A percentile compares a stretch with the other conserved stretches of the same genome.
Evolutionary conservation across 2,888 invertebrate genomes (phyloP).

Genomic region (Smittia sp.): DNA sequence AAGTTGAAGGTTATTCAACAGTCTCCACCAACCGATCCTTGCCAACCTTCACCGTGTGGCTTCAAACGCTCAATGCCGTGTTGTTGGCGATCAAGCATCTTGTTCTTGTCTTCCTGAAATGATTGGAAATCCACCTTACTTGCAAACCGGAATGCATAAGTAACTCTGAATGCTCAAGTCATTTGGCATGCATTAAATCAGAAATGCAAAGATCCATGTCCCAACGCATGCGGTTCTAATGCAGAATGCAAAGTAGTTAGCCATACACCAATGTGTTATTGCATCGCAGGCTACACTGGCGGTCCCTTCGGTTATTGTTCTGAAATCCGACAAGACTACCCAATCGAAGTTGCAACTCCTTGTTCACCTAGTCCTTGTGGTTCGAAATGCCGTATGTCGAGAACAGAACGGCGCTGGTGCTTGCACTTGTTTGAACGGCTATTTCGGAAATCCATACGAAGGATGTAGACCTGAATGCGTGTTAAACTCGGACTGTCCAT

Average conservation of each 20-base stretch:
- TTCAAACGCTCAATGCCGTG: constrained; percentile 68
- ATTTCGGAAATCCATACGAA: constrained; percentile 82
- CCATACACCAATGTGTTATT: constrained; percentile 72
- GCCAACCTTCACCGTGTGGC: constrained; percentile 83
- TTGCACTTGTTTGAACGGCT: constrained; percentile 76
- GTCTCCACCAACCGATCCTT: constrained; percentile 64
- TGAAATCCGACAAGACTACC: constrained; percentile 47
- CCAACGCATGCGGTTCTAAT: constrained; percentile 71
- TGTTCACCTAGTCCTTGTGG: constrained; percentile 85
- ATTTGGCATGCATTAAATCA: constrained; percentile 69
- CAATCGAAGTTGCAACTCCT: constrained; percentile 57
- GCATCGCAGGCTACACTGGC: constrained; percentile 67
- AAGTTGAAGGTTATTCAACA: constrained; percentile 48
- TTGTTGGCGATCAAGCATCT: constrained; percentile 62
- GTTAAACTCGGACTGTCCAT: constrained; percentile 66
- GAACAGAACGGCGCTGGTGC: constrained; percentile 77
- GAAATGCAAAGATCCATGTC: constrained; percentile 70
- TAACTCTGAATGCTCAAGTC: constrained; percentile 69
- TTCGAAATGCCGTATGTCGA: constrained; percentile 78
- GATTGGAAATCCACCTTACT: constrained; percentile 71
- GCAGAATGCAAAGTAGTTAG: constrained; percentile 68
- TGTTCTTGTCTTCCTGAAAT: constrained; percentile 70
- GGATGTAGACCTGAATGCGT: constrained; percentile 83
- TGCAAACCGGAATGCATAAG: constrained; percentile 74
- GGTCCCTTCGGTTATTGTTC: constrained; percentile 69